Base-by-base conservation (phyloP, 2,113 vertebrate species). In the Stomatorhinus ivindoensis region DNA sequence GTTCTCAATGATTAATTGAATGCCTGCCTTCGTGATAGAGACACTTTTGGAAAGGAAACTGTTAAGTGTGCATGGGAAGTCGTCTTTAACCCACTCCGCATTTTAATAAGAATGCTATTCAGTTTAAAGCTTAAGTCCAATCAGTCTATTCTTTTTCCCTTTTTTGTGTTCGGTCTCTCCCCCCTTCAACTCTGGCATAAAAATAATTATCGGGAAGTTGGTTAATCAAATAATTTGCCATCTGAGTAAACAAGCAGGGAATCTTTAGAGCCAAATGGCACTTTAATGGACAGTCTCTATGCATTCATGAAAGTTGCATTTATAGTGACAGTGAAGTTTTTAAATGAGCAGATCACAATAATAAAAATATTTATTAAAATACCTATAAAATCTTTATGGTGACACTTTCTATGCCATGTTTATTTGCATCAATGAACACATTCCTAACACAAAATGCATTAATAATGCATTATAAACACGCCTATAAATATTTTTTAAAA, bases 191-290 rank as follows among this genome's bases (percentile, higher is more conserved):
- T 35, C 90, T 86, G 87, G 89, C 61, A 86, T 89, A 92, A 90
- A 93, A 92, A 89, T 92, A 92, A 93, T 93, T 91, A 89, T 92
- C 91, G 91, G 88, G 90, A 92, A 93, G 91, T 94, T 92, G 92
- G 92, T 94, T 92, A 94, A 94, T 95, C 94, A 93, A 90, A 95
- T 94, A 92, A 94, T 91, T 90, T 88, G 90, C 91, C 90, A 91
- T 94, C 90, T 90, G 90, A 88, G 69, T 4, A 1, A 90, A 91
- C 87, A 90, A 90, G 90, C 87, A 89, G 87, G 27, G 94, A 94
- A 94, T 93, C 92, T 95, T 95, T 94, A 91, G 89, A 90, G 90
- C 80, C 80, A 88, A 92, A 90, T 91, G 82, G 80, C 90, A 88
- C 90, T 89, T 91, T 92, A 92, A 91, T 90, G 58, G 76, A 89